These are phyloP conservation scores for Epiblema foenella DNA, from an alignment of 2,888 invertebrate genomes.

Conservation along the genomic window DNA sequence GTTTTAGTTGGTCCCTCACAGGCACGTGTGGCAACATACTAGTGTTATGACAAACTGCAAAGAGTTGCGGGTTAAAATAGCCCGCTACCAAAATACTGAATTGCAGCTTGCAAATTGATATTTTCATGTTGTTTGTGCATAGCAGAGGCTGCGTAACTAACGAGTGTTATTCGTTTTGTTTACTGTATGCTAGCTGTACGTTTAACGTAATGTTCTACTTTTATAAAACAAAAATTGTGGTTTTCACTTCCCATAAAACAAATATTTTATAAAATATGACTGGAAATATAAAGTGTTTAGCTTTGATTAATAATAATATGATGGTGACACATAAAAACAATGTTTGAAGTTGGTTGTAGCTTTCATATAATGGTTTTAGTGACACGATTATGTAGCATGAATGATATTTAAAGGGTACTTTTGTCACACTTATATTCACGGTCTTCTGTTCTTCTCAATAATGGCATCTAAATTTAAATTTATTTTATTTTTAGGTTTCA, in stretches of 20 bases:
- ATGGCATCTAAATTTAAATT: conserved; percentile 5
- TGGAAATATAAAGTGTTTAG: neutral
- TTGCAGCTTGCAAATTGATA: conserved; percentile 25
- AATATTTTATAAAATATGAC: neutral
- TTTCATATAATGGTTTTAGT: neutral
- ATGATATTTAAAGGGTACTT: neutral
- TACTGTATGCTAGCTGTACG: neutral
- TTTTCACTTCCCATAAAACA: neutral
- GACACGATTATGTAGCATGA: neutral
- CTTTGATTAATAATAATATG: neutral
- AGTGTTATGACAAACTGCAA: conserved; percentile 35
- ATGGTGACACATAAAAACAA: neutral
- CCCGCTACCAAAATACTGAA: conserved; percentile 30
- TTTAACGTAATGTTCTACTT: neutral
- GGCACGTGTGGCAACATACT: conserved; percentile 28
- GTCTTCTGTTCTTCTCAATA: neutral
- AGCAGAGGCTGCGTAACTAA: neutral
- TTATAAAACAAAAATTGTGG: neutral
- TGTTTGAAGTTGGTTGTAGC: neutral
- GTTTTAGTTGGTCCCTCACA: conserved; percentile 7
- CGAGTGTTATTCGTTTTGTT: neutral
- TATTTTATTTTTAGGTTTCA: neutral
- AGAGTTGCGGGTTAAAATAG: conserved; percentile 35
- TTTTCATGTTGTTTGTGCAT: conserved; percentile 25
- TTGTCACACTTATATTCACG: neutral